phyloP scores from a whole-genome alignment of 2,113 vertebrate species.

The Ictidomys tridecemlineatus region DNA sequence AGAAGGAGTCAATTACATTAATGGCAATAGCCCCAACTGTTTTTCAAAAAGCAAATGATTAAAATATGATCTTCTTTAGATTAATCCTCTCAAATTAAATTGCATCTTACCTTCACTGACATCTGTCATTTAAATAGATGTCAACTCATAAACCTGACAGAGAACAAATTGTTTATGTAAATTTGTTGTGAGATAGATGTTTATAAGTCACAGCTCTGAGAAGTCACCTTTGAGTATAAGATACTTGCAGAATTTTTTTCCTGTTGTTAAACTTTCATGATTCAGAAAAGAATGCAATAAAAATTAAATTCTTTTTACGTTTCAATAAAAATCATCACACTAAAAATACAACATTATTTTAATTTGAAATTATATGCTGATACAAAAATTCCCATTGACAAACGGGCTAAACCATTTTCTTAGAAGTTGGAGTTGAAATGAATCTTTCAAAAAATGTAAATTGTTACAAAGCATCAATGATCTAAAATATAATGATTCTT shows the following conservation, averaged over 20 bases:
- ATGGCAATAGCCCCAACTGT: neutral
- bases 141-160: slow-evolving; percentile 56
- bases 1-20: neutral
- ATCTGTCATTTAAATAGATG: slow-evolving; percentile 81
- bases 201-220: slow-evolving; percentile 1
- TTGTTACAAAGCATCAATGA: slow-evolving; percentile 28
- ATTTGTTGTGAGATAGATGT: slow-evolving; percentile 80
- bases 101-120: slow-evolving; percentile 47
- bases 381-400: slow-evolving; percentile 49
- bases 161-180: slow-evolving; percentile 6
- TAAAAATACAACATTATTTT: slow-evolving; percentile 44
- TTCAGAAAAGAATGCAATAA: slow-evolving; percentile 8
- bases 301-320: slow-evolving; percentile 45
- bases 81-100: neutral
- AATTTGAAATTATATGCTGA: slow-evolving; percentile 53
- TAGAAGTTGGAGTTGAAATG: slow-evolving; percentile 56
- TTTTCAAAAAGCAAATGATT: slow-evolving; percentile 82
- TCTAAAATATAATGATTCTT: neutral
- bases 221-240: neutral
- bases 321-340: neutral
- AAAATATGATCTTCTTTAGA: slow-evolving; percentile 4
- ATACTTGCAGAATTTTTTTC: neutral
- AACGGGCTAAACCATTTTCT: neutral
- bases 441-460: slow-evolving; percentile 65
- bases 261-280: neutral